Conservation (phyloP, 2,797 vertebrate genomes). For the Gastrophryne carolinensis region DNA sequence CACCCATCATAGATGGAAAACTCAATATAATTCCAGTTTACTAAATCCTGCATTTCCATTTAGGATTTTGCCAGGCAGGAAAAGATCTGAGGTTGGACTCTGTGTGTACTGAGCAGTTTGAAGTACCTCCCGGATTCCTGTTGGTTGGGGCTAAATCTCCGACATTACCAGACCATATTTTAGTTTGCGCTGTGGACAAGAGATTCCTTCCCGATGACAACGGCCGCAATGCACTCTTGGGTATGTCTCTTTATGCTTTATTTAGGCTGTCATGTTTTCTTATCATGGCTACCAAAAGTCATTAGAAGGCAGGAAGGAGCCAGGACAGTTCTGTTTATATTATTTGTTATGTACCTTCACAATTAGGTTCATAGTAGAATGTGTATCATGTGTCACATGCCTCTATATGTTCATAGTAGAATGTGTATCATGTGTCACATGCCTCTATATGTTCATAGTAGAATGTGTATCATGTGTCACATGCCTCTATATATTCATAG, state of each 20-base stretch:
- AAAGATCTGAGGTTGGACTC: conserved; percentile 87
- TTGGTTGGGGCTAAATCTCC: conserved; percentile 89
- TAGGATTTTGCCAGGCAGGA: conserved; percentile 92
- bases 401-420: too few relatives aligned
- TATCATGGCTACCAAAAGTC: background rate
- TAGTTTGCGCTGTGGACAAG: conserved; percentile 91
- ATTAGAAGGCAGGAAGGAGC: background rate
- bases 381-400: too few relatives aligned
- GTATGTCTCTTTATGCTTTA: conserved; percentile 68
- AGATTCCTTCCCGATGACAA: conserved; percentile 92
- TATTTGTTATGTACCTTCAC: too few relatives aligned
- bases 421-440: too few relatives aligned
- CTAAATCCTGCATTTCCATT: background rate
- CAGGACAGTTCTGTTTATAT: too few relatives aligned
- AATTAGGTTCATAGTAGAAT: too few relatives aligned
- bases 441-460: too few relatives aligned
- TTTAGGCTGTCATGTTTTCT: background rate
- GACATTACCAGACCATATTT: conserved; percentile 81
- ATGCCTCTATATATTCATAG: too few relatives aligned
- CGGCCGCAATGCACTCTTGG: conserved; percentile 88
- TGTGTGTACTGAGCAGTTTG: conserved; percentile 79
- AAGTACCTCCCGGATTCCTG: conserved; percentile 85
- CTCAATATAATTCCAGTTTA: background rate
- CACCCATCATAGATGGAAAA: too few relatives aligned
- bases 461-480: too few relatives aligned